Conservation (phyloP, 2,888 invertebrate species). For the Alloplasta piceator region DNA sequence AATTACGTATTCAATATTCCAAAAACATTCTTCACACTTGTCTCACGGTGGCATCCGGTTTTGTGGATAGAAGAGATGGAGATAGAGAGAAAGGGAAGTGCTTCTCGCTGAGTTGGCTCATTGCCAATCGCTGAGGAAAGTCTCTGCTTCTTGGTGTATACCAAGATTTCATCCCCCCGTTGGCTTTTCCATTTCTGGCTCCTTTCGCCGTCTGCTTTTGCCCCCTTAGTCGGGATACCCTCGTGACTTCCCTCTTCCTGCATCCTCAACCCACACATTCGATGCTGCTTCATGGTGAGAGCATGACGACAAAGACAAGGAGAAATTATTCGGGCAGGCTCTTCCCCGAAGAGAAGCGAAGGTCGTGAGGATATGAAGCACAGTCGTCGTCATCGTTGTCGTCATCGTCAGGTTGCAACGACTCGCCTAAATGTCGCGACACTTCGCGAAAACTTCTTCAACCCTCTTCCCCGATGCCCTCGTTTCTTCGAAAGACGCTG, state of each 20-base stretch:
- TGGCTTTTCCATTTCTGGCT: constrained; percentile 47
- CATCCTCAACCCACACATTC: constrained; percentile 27
- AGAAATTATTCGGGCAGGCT: constrained; percentile 34
- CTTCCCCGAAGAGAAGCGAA: constrained; percentile 15
- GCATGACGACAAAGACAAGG: constrained; percentile 30
- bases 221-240: neutral
- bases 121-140: constrained; percentile 69
- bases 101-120: constrained; percentile 65
- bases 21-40: constrained; percentile 71
- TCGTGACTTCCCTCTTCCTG: constrained; percentile 17
- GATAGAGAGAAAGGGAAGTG: constrained; percentile 65
- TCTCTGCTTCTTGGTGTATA: constrained; percentile 43
- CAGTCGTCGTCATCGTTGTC: neutral
- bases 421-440: constrained; percentile 20
- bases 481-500: constrained; percentile 33
- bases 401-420: constrained; percentile 19
- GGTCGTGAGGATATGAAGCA: constrained; percentile 8
- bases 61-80: constrained; percentile 64
- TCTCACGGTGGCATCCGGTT: constrained; percentile 16
- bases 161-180: constrained; percentile 62
- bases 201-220: constrained; percentile 70
- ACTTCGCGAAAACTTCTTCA: constrained; percentile 54
- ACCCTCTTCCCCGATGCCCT: constrained; percentile 7
- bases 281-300: constrained; percentile 26
- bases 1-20: constrained; percentile 70